Percentiles rank a stretch among this genome's conserved stretches.
phyloP scores from a whole-genome alignment of 2,888 invertebrate species.

The Andrena fulva region DNA sequence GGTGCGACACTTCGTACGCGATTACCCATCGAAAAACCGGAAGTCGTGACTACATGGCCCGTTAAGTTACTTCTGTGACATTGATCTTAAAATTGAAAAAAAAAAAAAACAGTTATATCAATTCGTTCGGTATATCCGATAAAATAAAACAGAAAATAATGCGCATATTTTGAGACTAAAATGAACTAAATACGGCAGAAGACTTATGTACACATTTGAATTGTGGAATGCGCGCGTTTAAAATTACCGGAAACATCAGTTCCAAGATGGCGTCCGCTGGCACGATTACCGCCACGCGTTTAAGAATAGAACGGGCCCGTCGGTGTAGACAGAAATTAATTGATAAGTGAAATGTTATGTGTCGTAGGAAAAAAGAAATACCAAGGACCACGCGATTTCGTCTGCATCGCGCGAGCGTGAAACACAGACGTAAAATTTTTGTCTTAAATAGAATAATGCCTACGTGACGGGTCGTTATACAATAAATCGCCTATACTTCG shows the following conservation, averaged over 20 bases:
- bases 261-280: neutral
- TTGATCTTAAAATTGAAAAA: neutral
- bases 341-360: neutral
- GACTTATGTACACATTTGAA: neutral
- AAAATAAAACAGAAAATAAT: neutral
- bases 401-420: neutral
- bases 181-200: neutral
- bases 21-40: slow-evolving; percentile 34
- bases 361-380: neutral
- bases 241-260: neutral
- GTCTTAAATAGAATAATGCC: neutral
- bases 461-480: neutral
- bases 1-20: slow-evolving; percentile 62
- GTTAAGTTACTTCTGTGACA: slow-evolving; percentile 28
- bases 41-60: slow-evolving; percentile 65
- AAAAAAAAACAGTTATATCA: neutral
- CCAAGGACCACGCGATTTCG: neutral
- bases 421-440: slow-evolving; percentile 4
- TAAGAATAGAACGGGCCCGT: neutral
- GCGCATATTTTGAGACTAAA: neutral
- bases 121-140: neutral
- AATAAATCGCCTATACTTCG: neutral
- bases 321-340: neutral
- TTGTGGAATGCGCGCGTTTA: neutral
- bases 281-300: neutral